These are phyloP conservation scores for Euplagia quadripunctaria DNA, from an alignment of 2,888 invertebrate species.

Conservation along the genomic window DNA sequence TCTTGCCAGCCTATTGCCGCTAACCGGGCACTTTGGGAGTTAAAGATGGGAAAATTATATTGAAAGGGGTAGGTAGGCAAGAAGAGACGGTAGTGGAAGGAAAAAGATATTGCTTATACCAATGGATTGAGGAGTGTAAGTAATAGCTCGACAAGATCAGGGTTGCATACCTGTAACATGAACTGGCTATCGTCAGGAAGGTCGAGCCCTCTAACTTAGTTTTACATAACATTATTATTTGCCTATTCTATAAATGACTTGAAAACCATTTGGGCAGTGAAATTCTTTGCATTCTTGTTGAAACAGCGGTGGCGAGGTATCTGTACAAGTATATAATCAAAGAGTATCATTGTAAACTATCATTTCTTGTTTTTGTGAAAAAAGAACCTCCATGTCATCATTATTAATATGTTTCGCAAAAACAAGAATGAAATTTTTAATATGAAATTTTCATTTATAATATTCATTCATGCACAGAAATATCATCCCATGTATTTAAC, in stretches of 20 bases:
- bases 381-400: not conserved
- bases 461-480: slow-evolving; percentile 21
- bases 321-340: not conserved
- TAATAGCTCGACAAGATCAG: too few species aligned
- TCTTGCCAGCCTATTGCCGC: too few species aligned
- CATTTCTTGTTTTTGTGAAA: slow-evolving; percentile 3
- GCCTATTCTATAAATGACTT: not conserved
- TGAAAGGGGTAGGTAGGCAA: too few species aligned
- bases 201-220: too few species aligned
- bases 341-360: not conserved
- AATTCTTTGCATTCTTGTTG: not conserved
- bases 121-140: too few species aligned
- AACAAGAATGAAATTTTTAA: slow-evolving; percentile 26
- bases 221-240: too few species aligned
- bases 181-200: too few species aligned
- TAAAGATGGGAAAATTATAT: too few species aligned
- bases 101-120: too few species aligned
- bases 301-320: not conserved
- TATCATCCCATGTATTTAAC: slow-evolving; percentile 15
- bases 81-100: too few species aligned
- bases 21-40: too few species aligned
- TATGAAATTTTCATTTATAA: not conserved
- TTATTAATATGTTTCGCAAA: not conserved
- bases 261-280: not conserved
- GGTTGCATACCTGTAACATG: too few species aligned